Base-by-base conservation (phyloP, 2,797 vertebrate genomes). In the Cygnus olor region DNA sequence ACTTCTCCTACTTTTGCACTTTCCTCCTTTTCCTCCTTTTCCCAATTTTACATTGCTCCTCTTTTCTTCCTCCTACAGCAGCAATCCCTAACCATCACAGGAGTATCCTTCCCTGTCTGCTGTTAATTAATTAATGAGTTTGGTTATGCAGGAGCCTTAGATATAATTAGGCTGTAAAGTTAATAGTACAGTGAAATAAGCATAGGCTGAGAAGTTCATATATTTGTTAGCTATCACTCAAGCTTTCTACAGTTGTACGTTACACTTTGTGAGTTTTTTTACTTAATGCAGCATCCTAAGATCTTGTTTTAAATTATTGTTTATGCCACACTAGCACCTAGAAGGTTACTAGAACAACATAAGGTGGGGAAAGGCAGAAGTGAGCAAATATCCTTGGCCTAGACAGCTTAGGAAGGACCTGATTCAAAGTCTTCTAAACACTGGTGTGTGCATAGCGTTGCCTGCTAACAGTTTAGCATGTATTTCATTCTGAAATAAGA, bases 91-190 rank as follows among this genome's bases (percentile, higher is more conserved):
- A 54, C 45, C 21, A 60, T 84, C 47, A 25, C 72, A 44, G 36
- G 56, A 86, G 58, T 61, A 72, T 88, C 36, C 88, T 88, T 72
- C 85, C 63, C 44, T 49, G 66, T 51, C 73, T 79, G 77, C 82
- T 63, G 71, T 70, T 93, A 84, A 93, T 92, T 91, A 91, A 89
- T 91, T 83, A 94, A 92, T 84, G 82, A 94, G 66, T 92, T 94
- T 77, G 85, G 77, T 86, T 92, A 83, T 73, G 70, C 91, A 92
- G 85, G 91, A 94, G 88, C 89, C 70, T 84, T 40, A 65, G 58
- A 51, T 93, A 30, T 56, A 95, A 96, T 89, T 63, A 79, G 77
- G 82, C 87, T 85, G 54, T 91, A 81, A 83, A 95, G 87, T 83
- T 94, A 91, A 88, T 13, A 72, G 76, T 49, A 58, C 87, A 76